Evolutionary conservation across 2,113 vertebrate genomes (phyloP), one percentile per base, ranked within the genome.

Genomic region (Takifugu flavidus): DNA sequence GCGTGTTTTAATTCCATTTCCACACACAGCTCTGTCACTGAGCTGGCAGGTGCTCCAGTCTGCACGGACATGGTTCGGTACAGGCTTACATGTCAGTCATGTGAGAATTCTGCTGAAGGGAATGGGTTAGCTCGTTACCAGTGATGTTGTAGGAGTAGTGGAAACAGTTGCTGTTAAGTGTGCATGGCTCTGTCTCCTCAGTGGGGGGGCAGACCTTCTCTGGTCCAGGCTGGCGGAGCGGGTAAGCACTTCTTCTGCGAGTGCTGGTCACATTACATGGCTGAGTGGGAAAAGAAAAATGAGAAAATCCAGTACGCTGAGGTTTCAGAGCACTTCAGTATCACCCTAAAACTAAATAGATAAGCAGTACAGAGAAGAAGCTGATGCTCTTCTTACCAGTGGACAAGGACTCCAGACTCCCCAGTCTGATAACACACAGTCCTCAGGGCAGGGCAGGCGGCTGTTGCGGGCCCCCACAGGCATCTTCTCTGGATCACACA

Each of bases 1-100:
- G 57, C 96, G 91, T 0, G 96, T 98, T 85, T 96, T 97, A 80
- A 98, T 90, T 7, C 97, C 97, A 0, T 88, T 92, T 43, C 97
- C 97, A 51, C 97, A 99, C 12, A 96, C 94, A 0, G 97, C 95
- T 78, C 94, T 91, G 59, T 97, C 94, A 2, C 97, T 99, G 58
- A 98, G 91, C 87, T 98, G 97, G 75, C 97, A 99, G 0, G 97
- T 99, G 61, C 96, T 99, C 97, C 97, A 99, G 65, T 99, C 96
- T 99, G 88, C 6, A 72, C 42, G 7, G 27, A 45, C 29, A 25
- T 1, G 20, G 20, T 11, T 28, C 12, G 4, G 14, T 0, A 25
- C 49, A 50, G 49, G 5, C 8, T 20, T 20, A 20, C 6, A 49
- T 6, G 2, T 25, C 49, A 26, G 25, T 39, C 34, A 39, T 10